Conservation (phyloP, 92 coral and sea anemone species). For the Zoanthus gigantus region DNA sequence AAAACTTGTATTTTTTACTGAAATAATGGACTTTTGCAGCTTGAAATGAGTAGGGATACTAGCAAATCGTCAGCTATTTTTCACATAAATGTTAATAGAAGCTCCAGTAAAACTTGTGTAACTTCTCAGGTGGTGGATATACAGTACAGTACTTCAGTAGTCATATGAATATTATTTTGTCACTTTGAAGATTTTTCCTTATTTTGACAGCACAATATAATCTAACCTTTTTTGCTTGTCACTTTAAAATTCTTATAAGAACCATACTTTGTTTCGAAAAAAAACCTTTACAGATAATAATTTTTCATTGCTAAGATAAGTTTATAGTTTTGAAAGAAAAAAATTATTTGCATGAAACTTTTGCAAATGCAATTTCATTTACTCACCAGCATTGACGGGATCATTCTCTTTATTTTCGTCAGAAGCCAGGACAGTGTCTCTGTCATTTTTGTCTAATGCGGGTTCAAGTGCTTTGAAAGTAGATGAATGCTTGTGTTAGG, state of each 20-base stretch:
- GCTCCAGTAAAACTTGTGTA: neutral
- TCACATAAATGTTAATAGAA: neutral
- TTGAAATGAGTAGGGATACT: neutral
- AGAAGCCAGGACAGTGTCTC: neutral
- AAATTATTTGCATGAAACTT: neutral
- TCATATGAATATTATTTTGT: neutral
- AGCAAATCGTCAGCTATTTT: neutral
- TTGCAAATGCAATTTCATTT: neutral
- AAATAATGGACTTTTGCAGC: neutral
- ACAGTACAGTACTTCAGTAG: too few species aligned
- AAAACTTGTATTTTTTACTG: neutral
- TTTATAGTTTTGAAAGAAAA: neutral
- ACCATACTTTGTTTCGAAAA: neutral
- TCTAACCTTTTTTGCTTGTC: neutral
- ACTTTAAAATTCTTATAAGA: neutral
- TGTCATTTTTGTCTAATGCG: neutral
- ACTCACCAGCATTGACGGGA: slow-evolving; percentile 1
- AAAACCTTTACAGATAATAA: neutral
- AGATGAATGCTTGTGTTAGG: neutral
- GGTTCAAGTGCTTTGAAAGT: neutral
- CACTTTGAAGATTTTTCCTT: neutral
- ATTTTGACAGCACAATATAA: neutral
- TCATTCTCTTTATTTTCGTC: neutral
- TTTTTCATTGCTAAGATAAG: too few species aligned
- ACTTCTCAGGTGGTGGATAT: too few species aligned